phyloP scores from a whole-genome alignment of 35 echinoderm and acorn worm species.

The Apostichopus californicus region DNA sequence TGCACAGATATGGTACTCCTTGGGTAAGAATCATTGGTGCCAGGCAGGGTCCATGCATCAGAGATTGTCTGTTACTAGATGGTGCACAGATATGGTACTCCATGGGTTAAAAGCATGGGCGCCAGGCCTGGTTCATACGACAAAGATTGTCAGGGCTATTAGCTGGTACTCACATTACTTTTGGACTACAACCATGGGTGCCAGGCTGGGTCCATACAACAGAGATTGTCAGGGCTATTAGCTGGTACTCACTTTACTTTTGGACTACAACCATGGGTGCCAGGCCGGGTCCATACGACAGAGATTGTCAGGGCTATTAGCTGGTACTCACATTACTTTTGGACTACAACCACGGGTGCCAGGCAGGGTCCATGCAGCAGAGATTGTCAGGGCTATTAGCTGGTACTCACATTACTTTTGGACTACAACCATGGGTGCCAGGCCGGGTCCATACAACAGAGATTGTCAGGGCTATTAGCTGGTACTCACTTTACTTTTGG shows the following conservation, averaged over 20 bases:
- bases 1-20: conserved; percentile 55
- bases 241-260: conserved; percentile 29
- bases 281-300: conserved; percentile 96
- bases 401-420: conserved; percentile 30
- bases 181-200: no score
- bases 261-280: conserved; percentile 88
- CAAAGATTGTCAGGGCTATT: conserved; percentile 25
- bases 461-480: no score
- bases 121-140: conserved; percentile 15
- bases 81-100: neutral
- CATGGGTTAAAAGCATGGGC: neutral
- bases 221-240: neutral
- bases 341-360: neutral
- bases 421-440: conserved; percentile 95
- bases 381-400: neutral
- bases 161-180: no score
- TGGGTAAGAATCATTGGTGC: neutral
- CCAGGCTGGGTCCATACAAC: conserved; percentile 26
- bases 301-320: conserved; percentile 43
- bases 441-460: conserved; percentile 54
- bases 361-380: conserved; percentile 31
- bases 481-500: conserved; percentile 19
- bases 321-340: no score
- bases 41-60: conserved; percentile 35
- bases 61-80: conserved; percentile 45